Conservation (phyloP, 1,140 invertebrate species). For the Megathymus violae region DNA sequence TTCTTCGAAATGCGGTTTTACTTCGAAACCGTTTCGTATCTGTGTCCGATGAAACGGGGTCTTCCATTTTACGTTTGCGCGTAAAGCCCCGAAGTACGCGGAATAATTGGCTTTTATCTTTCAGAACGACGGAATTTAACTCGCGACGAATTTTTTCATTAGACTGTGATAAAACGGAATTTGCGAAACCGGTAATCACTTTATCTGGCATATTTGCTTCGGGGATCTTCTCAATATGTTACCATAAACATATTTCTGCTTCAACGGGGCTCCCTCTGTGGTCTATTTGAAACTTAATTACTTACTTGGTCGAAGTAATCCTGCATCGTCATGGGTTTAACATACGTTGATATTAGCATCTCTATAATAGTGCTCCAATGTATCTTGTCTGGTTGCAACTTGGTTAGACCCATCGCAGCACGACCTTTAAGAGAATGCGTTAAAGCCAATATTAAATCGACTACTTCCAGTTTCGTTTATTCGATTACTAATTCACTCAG, state of each 20-base stretch:
- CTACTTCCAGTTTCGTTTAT: conserved; percentile 23
- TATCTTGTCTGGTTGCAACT: conserved; percentile 19
- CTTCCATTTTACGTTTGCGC: too few relatives aligned
- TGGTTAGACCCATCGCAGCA: conserved; percentile 22
- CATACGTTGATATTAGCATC: conserved; percentile 23
- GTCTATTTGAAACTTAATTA: conserved; percentile 34
- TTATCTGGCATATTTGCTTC: conserved; percentile 28
- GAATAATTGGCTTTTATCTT: too few relatives aligned
- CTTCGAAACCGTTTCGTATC: too few relatives aligned
- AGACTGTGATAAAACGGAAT: conserved; percentile 4
- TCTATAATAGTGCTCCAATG: conserved; percentile 27
- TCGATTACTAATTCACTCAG: conserved; percentile 36
- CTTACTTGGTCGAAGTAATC: conserved; percentile 38
- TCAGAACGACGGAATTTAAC: not conserved
- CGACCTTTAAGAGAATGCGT: conserved; percentile 30
- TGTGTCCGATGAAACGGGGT: too few relatives aligned
- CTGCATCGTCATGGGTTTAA: conserved; percentile 30
- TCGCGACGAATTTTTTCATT: not conserved
- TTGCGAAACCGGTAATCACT: conserved; percentile 3
- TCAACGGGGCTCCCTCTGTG: conserved; percentile 20
- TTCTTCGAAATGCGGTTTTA: too few relatives aligned
- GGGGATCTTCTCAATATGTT: conserved; percentile 30
- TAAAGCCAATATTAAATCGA: conserved; percentile 32
- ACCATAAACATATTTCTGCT: conserved; percentile 32
- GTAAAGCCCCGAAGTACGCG: too few relatives aligned